Conservation (phyloP, 2,113 vertebrate genomes). For the Festucalex cinctus region DNA sequence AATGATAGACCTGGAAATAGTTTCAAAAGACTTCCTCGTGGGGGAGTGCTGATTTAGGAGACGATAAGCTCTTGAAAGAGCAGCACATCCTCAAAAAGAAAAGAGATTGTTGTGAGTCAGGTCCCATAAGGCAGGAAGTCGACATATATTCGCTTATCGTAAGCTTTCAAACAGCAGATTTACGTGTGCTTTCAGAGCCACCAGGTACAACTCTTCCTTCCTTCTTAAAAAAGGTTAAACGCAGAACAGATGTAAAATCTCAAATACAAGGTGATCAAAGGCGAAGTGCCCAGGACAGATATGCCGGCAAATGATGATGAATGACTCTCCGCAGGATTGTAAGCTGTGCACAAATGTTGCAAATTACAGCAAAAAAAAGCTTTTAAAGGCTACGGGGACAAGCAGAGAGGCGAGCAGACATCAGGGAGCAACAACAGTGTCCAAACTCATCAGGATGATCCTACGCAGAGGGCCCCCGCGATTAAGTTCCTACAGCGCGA, state of each 20-base stretch:
- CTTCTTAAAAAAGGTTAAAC: constrained; percentile 84
- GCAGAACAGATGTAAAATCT: constrained; percentile 98
- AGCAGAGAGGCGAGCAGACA: constrained; percentile 54
- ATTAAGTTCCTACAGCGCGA: constrained; percentile 57
- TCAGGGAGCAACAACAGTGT: constrained; percentile 80
- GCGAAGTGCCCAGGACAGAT: constrained; percentile 88
- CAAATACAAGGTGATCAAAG: constrained; percentile 99
- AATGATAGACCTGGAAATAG: constrained; percentile 56
- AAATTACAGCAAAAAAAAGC: constrained; percentile 71
- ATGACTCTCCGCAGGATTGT: constrained; percentile 91
- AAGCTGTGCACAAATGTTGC: constrained; percentile 92
- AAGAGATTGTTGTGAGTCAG: constrained; percentile 37
- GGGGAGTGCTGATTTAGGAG: constrained; percentile 61
- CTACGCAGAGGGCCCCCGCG: constrained; percentile 67
- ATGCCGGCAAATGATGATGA: constrained; percentile 98
- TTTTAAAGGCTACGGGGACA: constrained; percentile 57
- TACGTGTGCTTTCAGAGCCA: constrained; percentile 66
- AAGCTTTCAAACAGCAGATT: constrained; percentile 62
- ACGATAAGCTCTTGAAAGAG: constrained; percentile 61
- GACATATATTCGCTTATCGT: constrained; percentile 42
- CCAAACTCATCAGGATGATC: constrained; percentile 79
- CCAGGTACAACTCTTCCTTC: constrained; percentile 69
- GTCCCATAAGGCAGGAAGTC: constrained; percentile 32
- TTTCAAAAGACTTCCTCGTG: constrained; percentile 36
- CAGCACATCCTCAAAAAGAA: constrained; percentile 61